Conservation (phyloP, 1,140 invertebrate genomes). For the Pseudomyrmex pallidus region DNA sequence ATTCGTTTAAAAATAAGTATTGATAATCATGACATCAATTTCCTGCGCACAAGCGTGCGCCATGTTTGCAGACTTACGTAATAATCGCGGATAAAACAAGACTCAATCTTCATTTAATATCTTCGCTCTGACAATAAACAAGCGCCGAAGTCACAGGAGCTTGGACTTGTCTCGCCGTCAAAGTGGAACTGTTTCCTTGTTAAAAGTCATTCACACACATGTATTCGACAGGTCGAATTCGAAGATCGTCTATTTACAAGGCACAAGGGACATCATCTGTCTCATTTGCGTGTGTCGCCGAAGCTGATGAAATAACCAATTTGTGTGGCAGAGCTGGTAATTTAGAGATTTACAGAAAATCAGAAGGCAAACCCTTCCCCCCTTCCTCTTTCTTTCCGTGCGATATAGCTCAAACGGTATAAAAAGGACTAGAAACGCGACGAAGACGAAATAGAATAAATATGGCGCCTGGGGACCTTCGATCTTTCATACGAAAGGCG, state of each 20-base stretch:
- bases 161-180: neutral
- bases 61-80: constrained; percentile 28
- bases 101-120: constrained; percentile 26
- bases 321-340: constrained; percentile 79
- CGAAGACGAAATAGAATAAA: constrained; percentile 75
- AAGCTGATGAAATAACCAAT: constrained; percentile 68
- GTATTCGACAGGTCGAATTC: neutral
- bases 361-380: constrained; percentile 3
- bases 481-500: constrained; percentile 57
- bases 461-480: constrained; percentile 75
- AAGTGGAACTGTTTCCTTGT: too few relatives aligned
- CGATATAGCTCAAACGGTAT: constrained; percentile 26
- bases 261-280: constrained; percentile 62
- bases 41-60: neutral
- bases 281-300: constrained; percentile 55
- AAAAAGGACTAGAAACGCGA: constrained; percentile 52
- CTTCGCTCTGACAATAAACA: neutral
- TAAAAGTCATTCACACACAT: too few relatives aligned
- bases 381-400: too few relatives aligned
- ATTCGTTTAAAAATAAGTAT: constrained; percentile 59
- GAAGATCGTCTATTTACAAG: constrained; percentile 62
- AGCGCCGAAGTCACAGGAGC: neutral
- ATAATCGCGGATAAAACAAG: neutral
- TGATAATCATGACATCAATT: constrained; percentile 57
- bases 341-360: constrained; percentile 76